A percentile compares a stretch with the other conserved stretches of the same genome.
Evolutionary conservation across 2,113 vertebrate genomes (phyloP).

Genomic region (Hippolais icterina): DNA sequence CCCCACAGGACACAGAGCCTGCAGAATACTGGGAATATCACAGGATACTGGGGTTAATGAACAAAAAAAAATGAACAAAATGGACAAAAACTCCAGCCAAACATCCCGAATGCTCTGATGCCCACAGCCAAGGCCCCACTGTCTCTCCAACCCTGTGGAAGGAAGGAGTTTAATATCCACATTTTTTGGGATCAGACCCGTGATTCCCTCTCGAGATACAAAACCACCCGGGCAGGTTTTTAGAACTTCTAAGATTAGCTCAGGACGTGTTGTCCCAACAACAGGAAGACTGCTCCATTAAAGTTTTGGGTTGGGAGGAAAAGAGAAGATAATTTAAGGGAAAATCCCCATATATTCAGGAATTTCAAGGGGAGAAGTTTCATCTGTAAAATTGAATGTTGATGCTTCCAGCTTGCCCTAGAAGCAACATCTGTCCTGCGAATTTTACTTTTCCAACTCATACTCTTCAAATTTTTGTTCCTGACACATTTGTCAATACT

Average conservation of each 20-base stretch:
- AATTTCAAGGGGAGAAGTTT: not conserved
- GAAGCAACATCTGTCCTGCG: not conserved
- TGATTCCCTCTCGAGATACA: not conserved
- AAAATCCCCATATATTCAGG: not conserved
- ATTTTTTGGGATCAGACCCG: not conserved
- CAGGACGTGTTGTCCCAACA: not conserved
- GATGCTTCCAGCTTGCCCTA: not conserved
- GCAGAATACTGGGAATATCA: rapidly evolving
- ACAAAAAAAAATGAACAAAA: not conserved
- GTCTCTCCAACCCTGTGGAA: not conserved
- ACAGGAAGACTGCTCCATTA: not conserved
- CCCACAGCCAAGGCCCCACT: rapidly evolving
- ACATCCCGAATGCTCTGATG: rapidly evolving
- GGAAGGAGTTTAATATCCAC: not conserved
- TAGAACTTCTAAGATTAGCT: not conserved
- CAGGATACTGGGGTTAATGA: not conserved
- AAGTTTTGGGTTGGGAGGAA: not conserved
- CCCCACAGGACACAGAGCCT: not conserved
- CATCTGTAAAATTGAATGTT: not conserved
- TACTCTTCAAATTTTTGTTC: not conserved
- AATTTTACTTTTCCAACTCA: rapidly evolving
- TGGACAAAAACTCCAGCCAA: not conserved
- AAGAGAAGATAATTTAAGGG: not conserved
- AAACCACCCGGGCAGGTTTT: not conserved
- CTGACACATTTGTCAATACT: not conserved